phyloP scores from a whole-genome alignment of 2,797 vertebrate genomes.

The Pelobates cultripes region DNA sequence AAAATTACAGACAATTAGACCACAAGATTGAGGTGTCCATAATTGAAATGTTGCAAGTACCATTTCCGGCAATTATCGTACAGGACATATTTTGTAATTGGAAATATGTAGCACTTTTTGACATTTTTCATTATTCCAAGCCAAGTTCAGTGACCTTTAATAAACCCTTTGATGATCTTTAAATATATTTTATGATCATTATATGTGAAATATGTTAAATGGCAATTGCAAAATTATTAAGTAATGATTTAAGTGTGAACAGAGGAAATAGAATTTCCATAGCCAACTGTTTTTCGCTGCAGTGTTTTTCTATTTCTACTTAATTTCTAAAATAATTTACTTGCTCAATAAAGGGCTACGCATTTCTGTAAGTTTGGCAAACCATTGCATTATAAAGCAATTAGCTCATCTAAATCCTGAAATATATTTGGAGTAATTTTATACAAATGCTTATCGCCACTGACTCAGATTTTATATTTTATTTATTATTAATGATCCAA shows the following conservation, averaged over 20 bases:
- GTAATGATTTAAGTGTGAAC: not conserved
- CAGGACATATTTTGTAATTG: conserved; percentile 46
- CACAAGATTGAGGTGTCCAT: conserved; percentile 62
- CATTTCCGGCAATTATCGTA: conserved; percentile 59
- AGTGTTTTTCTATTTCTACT: conserved; percentile 20
- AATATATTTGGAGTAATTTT: too few species aligned
- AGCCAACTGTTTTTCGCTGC: conserved; percentile 28
- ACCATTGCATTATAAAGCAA: too few species aligned
- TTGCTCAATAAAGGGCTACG: not conserved
- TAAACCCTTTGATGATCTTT: conserved; percentile 71
- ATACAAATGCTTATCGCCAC: too few species aligned
- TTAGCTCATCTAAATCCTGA: too few species aligned
- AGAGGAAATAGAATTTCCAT: conserved; percentile 20
- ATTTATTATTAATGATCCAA: too few species aligned
- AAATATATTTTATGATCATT: conserved; percentile 68
- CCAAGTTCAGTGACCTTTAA: conserved; percentile 69
- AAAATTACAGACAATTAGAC: conserved; percentile 67
- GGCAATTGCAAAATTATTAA: conserved; percentile 17
- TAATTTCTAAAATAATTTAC: conserved; percentile 15
- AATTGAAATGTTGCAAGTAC: conserved; percentile 64
- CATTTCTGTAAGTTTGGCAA: too few species aligned
- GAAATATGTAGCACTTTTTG: conserved; percentile 60
- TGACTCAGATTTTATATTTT: too few species aligned
- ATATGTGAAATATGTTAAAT: conserved; percentile 68
- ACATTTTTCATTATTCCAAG: conserved; percentile 68